Base-by-base conservation (phyloP, 2,797 vertebrate genomes). In the Neosilurus hyrtlii region DNA sequence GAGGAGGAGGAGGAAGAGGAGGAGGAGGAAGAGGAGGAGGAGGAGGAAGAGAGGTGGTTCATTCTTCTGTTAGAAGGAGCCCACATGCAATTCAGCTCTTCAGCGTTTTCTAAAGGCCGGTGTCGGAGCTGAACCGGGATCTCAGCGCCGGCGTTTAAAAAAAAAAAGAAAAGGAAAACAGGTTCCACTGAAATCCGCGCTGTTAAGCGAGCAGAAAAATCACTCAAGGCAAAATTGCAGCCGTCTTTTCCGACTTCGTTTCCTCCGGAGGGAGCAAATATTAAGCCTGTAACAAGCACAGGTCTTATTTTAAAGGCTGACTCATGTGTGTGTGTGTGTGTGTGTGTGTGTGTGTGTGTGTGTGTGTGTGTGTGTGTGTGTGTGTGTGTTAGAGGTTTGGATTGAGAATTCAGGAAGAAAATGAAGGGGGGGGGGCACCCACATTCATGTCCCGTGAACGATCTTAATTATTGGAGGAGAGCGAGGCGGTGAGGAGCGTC, bases 131-230 rank as follows among this genome's bases (percentile, higher is more conserved):
- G 43, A 14, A 59, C 61, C 15, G 30, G 8, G 54, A 88, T 84
- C 88, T 89, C 91, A 88, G 86, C 20, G 30, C 71, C 26, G 30
- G 59, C 30, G 10, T 26, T 54, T 9, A 75, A 74, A 49, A 66
- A 83, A 87, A 77, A 90, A 89, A 88, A 74, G 30, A 62, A 83
- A 87, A 77, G 89, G 89, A 88, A 87, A 87, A 87, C 79, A 87
- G 85, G 61, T 73, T 87, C 89, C 83, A 75, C 59, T 83, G 63
- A 81, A 77, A 77, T 43, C 9, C 9, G 49, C 1, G 79, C 49
- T 81, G 67, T 91, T 91, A 86, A 82, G 86, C 89, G 89, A 90
- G 81, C 86, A 35, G n/a, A 59, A 54, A 85, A 79, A 81, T 82
- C 82, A 86, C 85, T 88, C 82, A 70, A 81, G 83, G 87, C 49